These are phyloP conservation scores for Drosophila parabipectinata DNA, from an alignment of 1,140 invertebrate species.

Conservation along the genomic window DNA sequence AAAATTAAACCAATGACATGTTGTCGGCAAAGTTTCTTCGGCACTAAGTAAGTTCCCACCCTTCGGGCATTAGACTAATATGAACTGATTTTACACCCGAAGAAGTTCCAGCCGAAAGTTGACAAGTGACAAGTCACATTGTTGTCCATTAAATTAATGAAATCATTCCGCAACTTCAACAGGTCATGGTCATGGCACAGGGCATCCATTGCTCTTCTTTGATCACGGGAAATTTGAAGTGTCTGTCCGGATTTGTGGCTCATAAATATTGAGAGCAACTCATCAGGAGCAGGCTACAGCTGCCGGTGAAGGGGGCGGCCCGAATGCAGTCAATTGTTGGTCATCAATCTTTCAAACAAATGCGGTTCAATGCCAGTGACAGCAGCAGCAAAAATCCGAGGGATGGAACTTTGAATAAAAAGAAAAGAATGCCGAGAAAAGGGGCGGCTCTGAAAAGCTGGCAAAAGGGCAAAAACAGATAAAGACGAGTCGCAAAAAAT, in stretches of 20 bases:
- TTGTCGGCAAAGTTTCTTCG: constrained; percentile 65
- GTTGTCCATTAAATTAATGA: constrained; percentile 78
- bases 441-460: constrained; percentile 13
- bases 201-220: constrained; percentile 16
- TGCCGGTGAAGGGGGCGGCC: constrained; percentile 16
- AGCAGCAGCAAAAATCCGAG: constrained; percentile 19
- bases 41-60: constrained; percentile 61
- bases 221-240: constrained; percentile 58
- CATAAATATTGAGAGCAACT: constrained; percentile 74
- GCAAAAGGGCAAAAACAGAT: constrained; percentile 18
- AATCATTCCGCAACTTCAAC: constrained; percentile 53
- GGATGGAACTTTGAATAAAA: constrained; percentile 14
- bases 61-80: constrained; percentile 63
- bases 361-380: constrained; percentile 78
- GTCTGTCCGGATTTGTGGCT: constrained; percentile 50
- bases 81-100: constrained; percentile 52
- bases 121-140: constrained; percentile 81
- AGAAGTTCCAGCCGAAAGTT: constrained; percentile 59
- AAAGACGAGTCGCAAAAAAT: constrained; percentile 12
- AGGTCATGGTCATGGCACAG: constrained; percentile 33
- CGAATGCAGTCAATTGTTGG: constrained; percentile 65
- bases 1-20: constrained; percentile 72
- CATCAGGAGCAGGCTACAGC: constrained; percentile 42
- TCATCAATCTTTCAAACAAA: constrained; percentile 78
- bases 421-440: constrained; percentile 1